phyloP scores from a whole-genome alignment of 1,140 invertebrate genomes.

The Antheraea pernyi region DNA sequence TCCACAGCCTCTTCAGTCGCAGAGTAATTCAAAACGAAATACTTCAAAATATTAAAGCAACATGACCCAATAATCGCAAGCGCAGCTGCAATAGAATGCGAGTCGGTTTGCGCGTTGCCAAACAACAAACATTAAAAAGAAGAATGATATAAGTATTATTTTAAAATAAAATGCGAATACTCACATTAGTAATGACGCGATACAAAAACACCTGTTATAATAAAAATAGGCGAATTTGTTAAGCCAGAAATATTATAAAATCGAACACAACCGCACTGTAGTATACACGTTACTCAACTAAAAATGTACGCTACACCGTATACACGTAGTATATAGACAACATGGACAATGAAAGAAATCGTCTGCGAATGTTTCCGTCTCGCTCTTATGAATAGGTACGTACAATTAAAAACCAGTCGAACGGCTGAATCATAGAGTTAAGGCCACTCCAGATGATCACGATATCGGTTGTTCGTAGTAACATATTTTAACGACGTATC shows the following conservation, averaged over 20 bases:
- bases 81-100: not conserved
- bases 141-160: not conserved
- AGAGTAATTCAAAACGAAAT: too few species aligned
- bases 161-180: not conserved
- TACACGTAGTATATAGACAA: not conserved
- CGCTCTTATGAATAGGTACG: not conserved
- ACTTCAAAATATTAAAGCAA: not conserved
- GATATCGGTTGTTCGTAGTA: too few species aligned
- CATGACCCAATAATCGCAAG: not conserved
- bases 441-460: not conserved
- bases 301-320: not conserved
- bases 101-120: not conserved
- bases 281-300: not conserved
- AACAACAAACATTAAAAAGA: not conserved
- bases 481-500: too few species aligned
- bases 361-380: not conserved
- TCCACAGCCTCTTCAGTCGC: too few species aligned
- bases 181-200: not conserved
- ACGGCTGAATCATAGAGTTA: not conserved
- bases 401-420: not conserved
- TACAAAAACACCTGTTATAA: not conserved
- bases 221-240: not conserved
- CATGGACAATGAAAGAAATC: not conserved
- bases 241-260: not conserved
- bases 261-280: not conserved